Evolutionary conservation across 2,888 invertebrate genomes (phyloP).

Genomic region (Athripsodes cinereus): DNA sequence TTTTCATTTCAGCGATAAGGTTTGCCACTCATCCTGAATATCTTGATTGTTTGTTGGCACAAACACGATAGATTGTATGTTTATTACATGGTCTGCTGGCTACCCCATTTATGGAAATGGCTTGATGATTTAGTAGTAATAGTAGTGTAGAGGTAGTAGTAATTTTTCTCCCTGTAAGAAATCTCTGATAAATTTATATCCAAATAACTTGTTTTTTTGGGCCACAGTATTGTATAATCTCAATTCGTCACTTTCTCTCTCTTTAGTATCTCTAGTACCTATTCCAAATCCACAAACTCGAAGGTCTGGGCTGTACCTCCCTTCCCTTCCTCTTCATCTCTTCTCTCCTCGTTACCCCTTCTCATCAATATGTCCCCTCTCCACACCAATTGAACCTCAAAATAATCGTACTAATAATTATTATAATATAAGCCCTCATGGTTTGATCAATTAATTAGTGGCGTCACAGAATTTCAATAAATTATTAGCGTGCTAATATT

Average conservation of each 20-base stretch:
- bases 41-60: neutral
- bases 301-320: constrained; percentile 37
- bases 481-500: no score
- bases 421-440: neutral
- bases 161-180: no score
- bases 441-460: neutral
- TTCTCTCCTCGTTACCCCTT: neutral
- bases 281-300: constrained; percentile 27
- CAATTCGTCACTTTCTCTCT: constrained; percentile 35
- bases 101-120: no score
- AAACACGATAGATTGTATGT: neutral
- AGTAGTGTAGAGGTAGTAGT: no score
- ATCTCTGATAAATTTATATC: no score
- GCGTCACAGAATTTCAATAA: no score
- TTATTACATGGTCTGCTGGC: no score
- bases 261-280: constrained; percentile 30
- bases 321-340: constrained; percentile 11
- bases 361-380: neutral
- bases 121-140: no score
- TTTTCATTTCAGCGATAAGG: no score
- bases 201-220: no score
- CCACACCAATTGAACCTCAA: neutral
- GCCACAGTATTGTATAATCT: neutral
- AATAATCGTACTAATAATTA: neutral
- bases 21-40: no score